phyloP scores from a whole-genome alignment of 2,797 vertebrate genomes.

The Microchirus variegatus region DNA sequence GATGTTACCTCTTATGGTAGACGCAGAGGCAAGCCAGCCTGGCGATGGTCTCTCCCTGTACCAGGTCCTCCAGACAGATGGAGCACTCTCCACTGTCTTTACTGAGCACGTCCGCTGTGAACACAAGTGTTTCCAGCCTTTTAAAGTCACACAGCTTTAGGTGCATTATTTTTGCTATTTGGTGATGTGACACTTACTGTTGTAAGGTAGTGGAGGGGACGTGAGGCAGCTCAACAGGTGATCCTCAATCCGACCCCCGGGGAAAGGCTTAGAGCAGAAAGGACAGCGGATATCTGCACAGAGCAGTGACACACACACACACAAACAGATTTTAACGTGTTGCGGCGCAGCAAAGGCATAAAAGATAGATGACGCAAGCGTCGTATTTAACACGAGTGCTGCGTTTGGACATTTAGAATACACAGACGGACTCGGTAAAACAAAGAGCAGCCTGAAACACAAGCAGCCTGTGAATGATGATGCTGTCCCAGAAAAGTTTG shows the following conservation, averaged over 20 bases:
- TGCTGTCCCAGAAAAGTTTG: slow-evolving; percentile 17
- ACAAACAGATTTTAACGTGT: slow-evolving; percentile 35
- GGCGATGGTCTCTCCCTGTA: slow-evolving; percentile 84
- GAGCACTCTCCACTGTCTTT: slow-evolving; percentile 86
- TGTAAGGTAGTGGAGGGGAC: slow-evolving; percentile 83
- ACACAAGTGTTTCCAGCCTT: slow-evolving; percentile 25
- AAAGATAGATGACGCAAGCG: slow-evolving; percentile 36
- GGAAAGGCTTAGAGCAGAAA: slow-evolving; percentile 84
- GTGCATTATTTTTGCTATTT: not conserved
- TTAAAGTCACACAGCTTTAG: slow-evolving; percentile 1
- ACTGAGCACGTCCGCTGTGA: slow-evolving; percentile 80
- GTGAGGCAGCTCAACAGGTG: slow-evolving; percentile 86
- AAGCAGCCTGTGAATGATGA: not conserved
- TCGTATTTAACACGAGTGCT: slow-evolving; percentile 1
- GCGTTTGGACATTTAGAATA: slow-evolving; percentile 30
- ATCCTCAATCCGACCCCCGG: slow-evolving; percentile 82
- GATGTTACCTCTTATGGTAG: slow-evolving; percentile 84
- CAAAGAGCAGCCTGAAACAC: slow-evolving; percentile 13
- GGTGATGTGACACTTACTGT: slow-evolving; percentile 70
- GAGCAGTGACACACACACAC: slow-evolving; percentile 29
- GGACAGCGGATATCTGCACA: slow-evolving; percentile 82
- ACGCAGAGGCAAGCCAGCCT: slow-evolving; percentile 85
- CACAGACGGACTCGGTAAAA: slow-evolving; percentile 1
- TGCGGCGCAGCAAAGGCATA: not conserved
- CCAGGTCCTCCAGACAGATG: slow-evolving; percentile 84